A percentile compares a stretch with the other conserved stretches of the same genome.
phyloP scores from a whole-genome alignment of 2,113 vertebrate genomes.

The Macquaria ambigua region DNA sequence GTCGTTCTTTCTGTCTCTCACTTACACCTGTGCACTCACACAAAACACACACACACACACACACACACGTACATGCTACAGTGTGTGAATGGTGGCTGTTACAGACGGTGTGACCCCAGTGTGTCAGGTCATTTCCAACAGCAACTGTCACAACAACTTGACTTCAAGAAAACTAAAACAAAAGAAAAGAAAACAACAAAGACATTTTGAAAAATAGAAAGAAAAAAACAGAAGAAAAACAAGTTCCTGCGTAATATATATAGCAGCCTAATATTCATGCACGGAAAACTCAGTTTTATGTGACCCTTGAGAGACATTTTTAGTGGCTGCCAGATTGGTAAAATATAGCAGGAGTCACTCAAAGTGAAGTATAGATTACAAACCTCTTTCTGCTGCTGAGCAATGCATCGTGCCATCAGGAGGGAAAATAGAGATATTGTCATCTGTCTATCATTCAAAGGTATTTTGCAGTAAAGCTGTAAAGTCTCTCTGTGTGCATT shows the following conservation, averaged over 20 bases:
- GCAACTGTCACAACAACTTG: constrained; percentile 14
- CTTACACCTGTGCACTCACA: not conserved
- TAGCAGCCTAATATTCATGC: not conserved
- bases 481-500: not conserved
- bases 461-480: not conserved
- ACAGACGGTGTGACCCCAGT: not conserved
- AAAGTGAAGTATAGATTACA: not conserved
- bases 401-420: not conserved
- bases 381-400: constrained; percentile 7
- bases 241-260: not conserved
- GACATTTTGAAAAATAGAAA: not conserved
- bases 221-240: not conserved
- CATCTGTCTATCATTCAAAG: constrained; percentile 9
- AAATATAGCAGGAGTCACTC: not conserved
- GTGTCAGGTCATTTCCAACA: constrained; percentile 4
- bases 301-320: not conserved
- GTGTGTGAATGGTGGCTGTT: not conserved
- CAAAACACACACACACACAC: not conserved
- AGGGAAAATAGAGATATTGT: not conserved
- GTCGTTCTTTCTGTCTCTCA: not conserved
- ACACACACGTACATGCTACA: not conserved
- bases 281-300: constrained; percentile 1
- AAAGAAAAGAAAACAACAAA: no score
- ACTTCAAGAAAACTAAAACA: not conserved
- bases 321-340: not conserved